Evolutionary conservation across 2,797 vertebrate species (phyloP), one percentile per base, ranked within the genome.

Genomic region (Lutjanus campechanus): DNA sequence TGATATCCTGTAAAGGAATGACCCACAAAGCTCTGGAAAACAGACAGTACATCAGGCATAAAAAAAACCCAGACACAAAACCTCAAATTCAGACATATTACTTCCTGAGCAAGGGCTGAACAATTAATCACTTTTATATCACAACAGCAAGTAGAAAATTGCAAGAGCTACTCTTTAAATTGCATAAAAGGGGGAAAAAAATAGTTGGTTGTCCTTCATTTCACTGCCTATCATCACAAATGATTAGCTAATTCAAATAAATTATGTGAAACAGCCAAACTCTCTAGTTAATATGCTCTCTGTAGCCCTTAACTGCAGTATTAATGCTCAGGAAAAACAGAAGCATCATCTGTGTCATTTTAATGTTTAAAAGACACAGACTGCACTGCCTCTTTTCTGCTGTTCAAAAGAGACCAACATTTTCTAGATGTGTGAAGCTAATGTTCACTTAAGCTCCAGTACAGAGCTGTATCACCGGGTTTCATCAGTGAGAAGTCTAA

Each of bases 1-100:
- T 77, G 75, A 56, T 85, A 65, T 69, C 56, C 49, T 62, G 51
- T 17, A 9, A 61, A 7, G 36, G 55, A 61, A 46, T 46, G 1
- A 9, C 20, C 46, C 22, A 51, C 46, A 60, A 15, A 63, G 66
- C 10, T 10, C 17, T 25, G n/a, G n/a, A n/a, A 58, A 66, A 10
- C 43, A 62, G 60, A 22, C n/a, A 15, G 25, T 1, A 3, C 55
- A 22, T 20, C 41, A 40, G 5, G 7, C 36, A 29, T 19, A 4
- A 36, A 20, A 41, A 41, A 29, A 47, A 43, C 13, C 25, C 2
- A 3, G 49, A 36, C 10, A 16, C 9, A 40, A 44, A 63, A 22
- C 29, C 46, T 47, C 41, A 56, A 13, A 56, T 25, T 40, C 16
- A 25, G 59, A 36, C 46, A 51, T 16, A n/a, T 49, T 16, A 44